These are phyloP conservation scores for Sycophaga agraensis DNA, from an alignment of 1,140 invertebrate species.

Conservation along the genomic window DNA sequence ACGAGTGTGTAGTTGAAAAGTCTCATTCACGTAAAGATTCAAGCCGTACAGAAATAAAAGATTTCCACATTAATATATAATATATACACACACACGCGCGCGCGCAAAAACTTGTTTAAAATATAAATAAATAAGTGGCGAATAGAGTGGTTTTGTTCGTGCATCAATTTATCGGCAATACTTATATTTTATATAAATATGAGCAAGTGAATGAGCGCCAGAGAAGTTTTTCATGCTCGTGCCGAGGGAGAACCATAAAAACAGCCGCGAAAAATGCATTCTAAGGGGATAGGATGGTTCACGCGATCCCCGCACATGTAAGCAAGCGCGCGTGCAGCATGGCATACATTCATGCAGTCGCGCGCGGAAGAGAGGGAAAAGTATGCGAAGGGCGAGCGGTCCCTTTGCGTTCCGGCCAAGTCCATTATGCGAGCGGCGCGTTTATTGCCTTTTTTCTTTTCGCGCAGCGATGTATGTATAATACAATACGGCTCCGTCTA, in stretches of 20 bases:
- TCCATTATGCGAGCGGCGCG: constrained; percentile 12
- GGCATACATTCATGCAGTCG: not conserved
- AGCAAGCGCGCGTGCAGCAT: not conserved
- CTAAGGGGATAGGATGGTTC: too few relatives aligned
- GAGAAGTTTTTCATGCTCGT: not conserved
- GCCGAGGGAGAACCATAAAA: not conserved
- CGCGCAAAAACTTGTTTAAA: not conserved
- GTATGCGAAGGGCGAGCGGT: constrained; percentile 3
- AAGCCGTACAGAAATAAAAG: too few relatives aligned
- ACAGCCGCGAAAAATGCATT: not conserved
- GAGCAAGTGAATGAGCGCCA: not conserved
- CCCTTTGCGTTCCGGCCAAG: constrained; percentile 19
- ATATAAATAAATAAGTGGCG: not conserved
- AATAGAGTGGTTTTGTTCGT: too few relatives aligned
- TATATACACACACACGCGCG: not conserved
- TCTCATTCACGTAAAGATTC: too few relatives aligned
- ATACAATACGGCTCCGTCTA: constrained; percentile 13
- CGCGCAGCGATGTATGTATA: not conserved
- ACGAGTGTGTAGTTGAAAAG: too few relatives aligned
- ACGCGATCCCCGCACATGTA: not conserved
- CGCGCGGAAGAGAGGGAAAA: not conserved
- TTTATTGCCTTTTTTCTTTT: constrained; percentile 14
- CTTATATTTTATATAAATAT: too few relatives aligned
- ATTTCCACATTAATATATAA: too few relatives aligned
- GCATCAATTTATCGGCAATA: too few relatives aligned